Conservation (phyloP, 2,113 vertebrate species). For the Rousettus leschenaultii region DNA sequence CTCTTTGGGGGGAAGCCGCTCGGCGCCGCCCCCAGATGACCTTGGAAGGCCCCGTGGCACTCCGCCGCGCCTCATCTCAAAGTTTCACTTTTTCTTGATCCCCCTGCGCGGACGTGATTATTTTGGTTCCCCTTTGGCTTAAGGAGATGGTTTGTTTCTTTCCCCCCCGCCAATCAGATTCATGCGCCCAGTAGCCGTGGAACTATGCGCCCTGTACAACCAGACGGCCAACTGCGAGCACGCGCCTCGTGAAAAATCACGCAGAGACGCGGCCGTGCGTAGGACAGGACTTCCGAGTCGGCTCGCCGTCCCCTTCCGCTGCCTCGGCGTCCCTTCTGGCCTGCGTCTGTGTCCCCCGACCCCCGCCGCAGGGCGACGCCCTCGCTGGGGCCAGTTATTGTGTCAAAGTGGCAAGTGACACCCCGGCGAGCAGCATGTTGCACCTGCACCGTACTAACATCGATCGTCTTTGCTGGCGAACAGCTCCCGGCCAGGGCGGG, state of each 20-base stretch:
- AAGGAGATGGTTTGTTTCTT: neutral
- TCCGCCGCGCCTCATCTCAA: neutral
- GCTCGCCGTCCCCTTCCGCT: fast-evolving
- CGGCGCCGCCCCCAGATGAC: too few species aligned
- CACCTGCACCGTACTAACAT: neutral
- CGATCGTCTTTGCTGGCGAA: neutral
- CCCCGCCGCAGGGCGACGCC: neutral
- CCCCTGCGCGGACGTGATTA: neutral
- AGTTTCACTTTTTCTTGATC: neutral
- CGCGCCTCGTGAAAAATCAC: neutral
- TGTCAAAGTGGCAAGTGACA: neutral
- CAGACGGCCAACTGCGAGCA: fast-evolving
- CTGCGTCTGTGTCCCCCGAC: too few species aligned
- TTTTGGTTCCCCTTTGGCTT: neutral
- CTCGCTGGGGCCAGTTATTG: neutral
- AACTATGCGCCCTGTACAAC: neutral
- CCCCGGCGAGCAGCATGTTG: neutral
- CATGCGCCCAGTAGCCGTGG: fast-evolving
- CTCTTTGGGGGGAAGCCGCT: neutral
- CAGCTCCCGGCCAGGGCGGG: neutral
- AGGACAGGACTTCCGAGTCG: too few species aligned
- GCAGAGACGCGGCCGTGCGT: neutral
- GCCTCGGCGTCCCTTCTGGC: neutral
- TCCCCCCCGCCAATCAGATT: neutral
- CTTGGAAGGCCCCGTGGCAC: fast-evolving